Evolutionary conservation across 2,888 invertebrate genomes (phyloP).

Genomic region (Acanthosepion esculentum): DNA sequence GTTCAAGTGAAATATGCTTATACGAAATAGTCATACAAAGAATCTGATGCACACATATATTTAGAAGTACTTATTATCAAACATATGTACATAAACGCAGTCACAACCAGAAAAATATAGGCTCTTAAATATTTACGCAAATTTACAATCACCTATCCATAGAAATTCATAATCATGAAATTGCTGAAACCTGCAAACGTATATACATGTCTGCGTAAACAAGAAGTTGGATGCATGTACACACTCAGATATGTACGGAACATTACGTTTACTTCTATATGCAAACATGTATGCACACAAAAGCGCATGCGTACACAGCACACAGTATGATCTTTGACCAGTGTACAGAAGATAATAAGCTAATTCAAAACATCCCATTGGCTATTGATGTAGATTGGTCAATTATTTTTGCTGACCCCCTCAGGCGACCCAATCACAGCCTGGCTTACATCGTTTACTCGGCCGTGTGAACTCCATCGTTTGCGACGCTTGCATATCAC

Average conservation of each 20-base stretch:
- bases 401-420: not conserved
- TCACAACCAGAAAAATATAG: too few species aligned
- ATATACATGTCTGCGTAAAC: not conserved
- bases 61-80: not conserved
- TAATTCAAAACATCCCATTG: slow-evolving; percentile 43
- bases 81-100: too few species aligned
- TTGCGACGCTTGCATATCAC: slow-evolving; percentile 4
- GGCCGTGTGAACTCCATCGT: slow-evolving; percentile 40
- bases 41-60: not conserved
- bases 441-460: slow-evolving; percentile 40
- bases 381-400: slow-evolving; percentile 36
- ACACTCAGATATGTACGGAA: not conserved
- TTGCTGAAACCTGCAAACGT: not conserved
- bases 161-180: too few species aligned
- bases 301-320: not conserved
- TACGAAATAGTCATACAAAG: not conserved
- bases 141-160: too few species aligned
- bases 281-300: not conserved
- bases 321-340: slow-evolving; percentile 41
- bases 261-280: not conserved
- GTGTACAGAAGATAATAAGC: slow-evolving; percentile 40
- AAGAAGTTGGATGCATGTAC: not conserved
- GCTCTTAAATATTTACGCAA: too few species aligned
- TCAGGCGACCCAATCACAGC: slow-evolving; percentile 36
- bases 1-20: not conserved